These are phyloP conservation scores for Coccyzus lansbergi DNA, from an alignment of 2,797 vertebrate species.

Conservation along the genomic window DNA sequence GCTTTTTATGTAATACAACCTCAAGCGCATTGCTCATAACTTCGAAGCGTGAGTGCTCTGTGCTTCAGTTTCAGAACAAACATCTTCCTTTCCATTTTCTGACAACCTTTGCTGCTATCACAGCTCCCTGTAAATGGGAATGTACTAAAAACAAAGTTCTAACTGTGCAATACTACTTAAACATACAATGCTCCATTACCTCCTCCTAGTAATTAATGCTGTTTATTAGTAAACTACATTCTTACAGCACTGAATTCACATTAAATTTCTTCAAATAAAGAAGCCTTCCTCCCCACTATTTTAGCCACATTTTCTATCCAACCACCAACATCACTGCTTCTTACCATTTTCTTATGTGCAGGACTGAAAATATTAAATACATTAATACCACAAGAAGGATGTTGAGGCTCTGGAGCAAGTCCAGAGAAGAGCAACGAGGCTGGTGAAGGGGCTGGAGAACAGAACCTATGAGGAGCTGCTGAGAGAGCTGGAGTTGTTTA, in stretches of 20 bases:
- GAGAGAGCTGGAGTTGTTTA: no score
- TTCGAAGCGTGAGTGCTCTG: background rate
- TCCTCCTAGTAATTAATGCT: background rate
- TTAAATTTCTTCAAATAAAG: background rate
- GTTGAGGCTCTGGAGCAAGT: no score
- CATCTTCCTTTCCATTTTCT: background rate
- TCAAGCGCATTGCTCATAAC: accelerated
- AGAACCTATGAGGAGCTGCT: no score
- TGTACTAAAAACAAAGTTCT: background rate
- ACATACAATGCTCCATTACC: background rate
- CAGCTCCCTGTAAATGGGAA: background rate
- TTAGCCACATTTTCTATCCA: background rate
- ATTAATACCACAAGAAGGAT: no score
- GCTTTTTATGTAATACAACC: background rate
- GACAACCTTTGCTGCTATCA: background rate
- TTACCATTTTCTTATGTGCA: background rate
- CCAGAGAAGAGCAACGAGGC: no score
- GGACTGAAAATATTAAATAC: background rate
- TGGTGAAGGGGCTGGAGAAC: no score
- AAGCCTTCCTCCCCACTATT: background rate
- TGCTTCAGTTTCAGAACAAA: background rate
- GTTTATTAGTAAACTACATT: background rate
- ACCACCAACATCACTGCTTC: accelerated
- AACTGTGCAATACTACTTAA: background rate
- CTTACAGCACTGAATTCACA: background rate